Base-by-base conservation (phyloP, 1,140 invertebrate species). In the Drosophila bocqueti region DNA sequence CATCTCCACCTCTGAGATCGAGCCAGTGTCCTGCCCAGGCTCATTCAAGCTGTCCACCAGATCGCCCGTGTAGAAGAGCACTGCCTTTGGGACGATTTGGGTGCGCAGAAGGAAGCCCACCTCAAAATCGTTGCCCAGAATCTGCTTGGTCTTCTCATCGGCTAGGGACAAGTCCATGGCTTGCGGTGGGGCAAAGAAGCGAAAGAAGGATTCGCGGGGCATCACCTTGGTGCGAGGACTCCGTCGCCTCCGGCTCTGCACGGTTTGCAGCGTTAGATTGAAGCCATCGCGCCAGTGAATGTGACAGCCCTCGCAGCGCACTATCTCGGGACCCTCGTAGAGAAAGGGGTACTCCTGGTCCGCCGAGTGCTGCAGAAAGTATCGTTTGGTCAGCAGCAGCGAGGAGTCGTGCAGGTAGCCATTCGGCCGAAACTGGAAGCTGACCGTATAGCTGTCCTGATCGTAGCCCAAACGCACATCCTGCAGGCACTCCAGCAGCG, bases 261-360 rank as follows among this genome's bases (percentile, higher is more conserved):
- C 96, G 8, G 96, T 97, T 94, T 99, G 99, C 10, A 99, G 95
- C 2, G 98, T 99, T 1, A 99, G 96, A 93, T 99, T 99, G 93
- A 98, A 99, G 47, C 97, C 98, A 86, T 98, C 96, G 50, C 97
- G 96, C 98, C 98, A 99, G 86, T 98, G 96, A 83, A 99, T 99
- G 45, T 95, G 94, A 80, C 97, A 98, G 31, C 97, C 97, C 95
- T 96, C 96, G 94, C 98, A 98, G 91, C 97, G 98, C 80, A 96
- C 96, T 66, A 99, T 99, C 94, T 99, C 98, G 2, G 99, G 98
- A 8, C 99, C 99, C 94, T 99, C 99, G 94, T 99, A 99, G 82
- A 96, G 95, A 87, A 99, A 97, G 0, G 98, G 98, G 93, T 98
- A 98, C 55, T 96, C 95, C 63, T 97, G 95, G 71, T 99, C 98